Conservation (phyloP, 2,113 vertebrate genomes). For the Erythrocebus patas region DNA sequence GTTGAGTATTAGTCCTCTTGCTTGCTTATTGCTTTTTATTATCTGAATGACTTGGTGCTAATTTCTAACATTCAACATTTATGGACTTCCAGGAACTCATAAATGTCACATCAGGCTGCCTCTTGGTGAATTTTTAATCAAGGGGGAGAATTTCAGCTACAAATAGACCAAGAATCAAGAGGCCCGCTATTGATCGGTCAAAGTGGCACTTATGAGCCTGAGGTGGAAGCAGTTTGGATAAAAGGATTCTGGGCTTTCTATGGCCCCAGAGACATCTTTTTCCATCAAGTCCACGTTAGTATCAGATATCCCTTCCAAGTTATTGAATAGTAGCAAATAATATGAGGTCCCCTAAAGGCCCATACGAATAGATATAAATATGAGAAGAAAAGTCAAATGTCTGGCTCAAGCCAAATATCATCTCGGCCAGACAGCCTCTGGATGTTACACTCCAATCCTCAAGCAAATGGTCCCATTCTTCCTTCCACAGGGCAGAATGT, state of each 20-base stretch:
- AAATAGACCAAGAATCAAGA: slow-evolving; percentile 76
- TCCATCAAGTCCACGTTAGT: slow-evolving; percentile 55
- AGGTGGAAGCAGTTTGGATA: slow-evolving; percentile 66
- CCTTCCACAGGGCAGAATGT: background rate
- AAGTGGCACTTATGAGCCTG: slow-evolving; percentile 73
- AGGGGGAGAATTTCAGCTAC: slow-evolving; percentile 74
- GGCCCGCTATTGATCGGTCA: slow-evolving; percentile 67
- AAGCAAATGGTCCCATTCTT: background rate
- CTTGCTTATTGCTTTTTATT: slow-evolving; percentile 55
- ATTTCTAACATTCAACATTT: slow-evolving; percentile 79
- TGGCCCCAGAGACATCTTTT: slow-evolving; percentile 9
- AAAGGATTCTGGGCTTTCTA: slow-evolving; percentile 66
- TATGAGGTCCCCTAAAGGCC: background rate
- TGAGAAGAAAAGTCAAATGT: background rate
- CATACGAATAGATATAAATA: background rate
- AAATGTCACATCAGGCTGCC: slow-evolving; percentile 77
- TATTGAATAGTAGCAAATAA: background rate
- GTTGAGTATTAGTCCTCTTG: slow-evolving; percentile 21
- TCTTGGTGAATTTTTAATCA: slow-evolving; percentile 79
- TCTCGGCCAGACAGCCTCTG: background rate
- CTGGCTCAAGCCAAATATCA: background rate
- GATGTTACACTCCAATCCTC: background rate
- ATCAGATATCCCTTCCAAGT: slow-evolving; percentile 18
- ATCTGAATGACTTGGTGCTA: slow-evolving; percentile 63
- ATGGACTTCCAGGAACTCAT: slow-evolving; percentile 79